Evolutionary conservation across 2,113 vertebrate species (phyloP).

Genomic region (Dicaeum eximium): DNA sequence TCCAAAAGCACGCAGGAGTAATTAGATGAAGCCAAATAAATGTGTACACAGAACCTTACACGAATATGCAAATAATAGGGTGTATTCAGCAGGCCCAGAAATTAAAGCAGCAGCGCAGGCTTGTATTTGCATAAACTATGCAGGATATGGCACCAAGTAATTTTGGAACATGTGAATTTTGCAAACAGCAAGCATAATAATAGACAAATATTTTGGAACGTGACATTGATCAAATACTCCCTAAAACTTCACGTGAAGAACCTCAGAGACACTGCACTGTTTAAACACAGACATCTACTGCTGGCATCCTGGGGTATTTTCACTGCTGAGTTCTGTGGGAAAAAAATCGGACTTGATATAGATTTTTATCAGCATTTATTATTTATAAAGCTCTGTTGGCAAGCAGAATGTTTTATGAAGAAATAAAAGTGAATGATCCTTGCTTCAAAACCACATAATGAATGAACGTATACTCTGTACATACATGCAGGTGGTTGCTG

Average conservation of each 20-base stretch:
- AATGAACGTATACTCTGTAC: constrained; percentile 9
- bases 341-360: constrained; percentile 30
- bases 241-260: neutral
- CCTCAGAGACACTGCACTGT: neutral
- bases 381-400: constrained; percentile 49
- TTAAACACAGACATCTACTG: neutral
- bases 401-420: constrained; percentile 29
- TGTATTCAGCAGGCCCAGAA: neutral
- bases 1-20: constrained; percentile 16
- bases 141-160: neutral
- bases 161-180: neutral
- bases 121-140: constrained; percentile 22
- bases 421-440: constrained; percentile 33
- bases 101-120: neutral
- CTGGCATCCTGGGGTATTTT: neutral
- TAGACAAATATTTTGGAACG: neutral
- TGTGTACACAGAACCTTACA: neutral
- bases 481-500: neutral
- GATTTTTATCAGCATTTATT: constrained; percentile 59
- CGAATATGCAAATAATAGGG: constrained; percentile 46
- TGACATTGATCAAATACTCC: neutral
- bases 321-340: constrained; percentile 16
- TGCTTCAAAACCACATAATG: constrained; percentile 36
- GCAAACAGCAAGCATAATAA: neutral
- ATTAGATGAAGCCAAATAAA: constrained; percentile 47